These are phyloP conservation scores for Hesperia comma DNA, from an alignment of 2,888 invertebrate species.

Conservation along the genomic window DNA sequence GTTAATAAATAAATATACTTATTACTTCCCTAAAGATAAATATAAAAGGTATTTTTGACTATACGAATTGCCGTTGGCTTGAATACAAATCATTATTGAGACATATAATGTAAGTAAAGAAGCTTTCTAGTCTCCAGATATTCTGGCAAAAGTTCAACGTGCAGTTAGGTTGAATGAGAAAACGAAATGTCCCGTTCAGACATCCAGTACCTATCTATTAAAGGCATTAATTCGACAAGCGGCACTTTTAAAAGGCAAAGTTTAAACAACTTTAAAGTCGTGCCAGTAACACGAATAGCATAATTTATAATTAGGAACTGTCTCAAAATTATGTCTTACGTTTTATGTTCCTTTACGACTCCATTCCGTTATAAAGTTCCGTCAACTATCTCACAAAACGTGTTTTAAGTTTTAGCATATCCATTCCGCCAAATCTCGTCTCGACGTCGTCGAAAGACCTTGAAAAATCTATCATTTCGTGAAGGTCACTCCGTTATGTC, in stretches of 20 bases:
- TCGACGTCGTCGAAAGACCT: constrained; percentile 25
- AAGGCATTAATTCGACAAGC: neutral
- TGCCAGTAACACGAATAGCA: neutral
- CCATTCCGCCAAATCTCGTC: constrained; percentile 9
- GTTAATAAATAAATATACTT: too few relatives aligned
- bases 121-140: neutral
- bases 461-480: constrained; percentile 27
- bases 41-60: neutral
- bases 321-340: neutral
- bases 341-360: neutral
- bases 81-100: neutral
- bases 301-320: neutral
- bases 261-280: constrained; percentile 18
- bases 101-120: too few relatives aligned
- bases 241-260: constrained; percentile 1
- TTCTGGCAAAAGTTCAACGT: constrained; percentile 1
- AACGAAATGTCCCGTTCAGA: too few relatives aligned
- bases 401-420: constrained; percentile 2
- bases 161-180: too few relatives aligned
- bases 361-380: neutral
- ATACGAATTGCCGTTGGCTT: neutral
- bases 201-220: too few relatives aligned
- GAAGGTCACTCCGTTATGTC: constrained; percentile 22
- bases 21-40: too few relatives aligned
- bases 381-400: neutral